These are phyloP conservation scores for Melanotaenia maccullochi DNA, from an alignment of 2,797 vertebrate genomes.

Conservation along the genomic window DNA sequence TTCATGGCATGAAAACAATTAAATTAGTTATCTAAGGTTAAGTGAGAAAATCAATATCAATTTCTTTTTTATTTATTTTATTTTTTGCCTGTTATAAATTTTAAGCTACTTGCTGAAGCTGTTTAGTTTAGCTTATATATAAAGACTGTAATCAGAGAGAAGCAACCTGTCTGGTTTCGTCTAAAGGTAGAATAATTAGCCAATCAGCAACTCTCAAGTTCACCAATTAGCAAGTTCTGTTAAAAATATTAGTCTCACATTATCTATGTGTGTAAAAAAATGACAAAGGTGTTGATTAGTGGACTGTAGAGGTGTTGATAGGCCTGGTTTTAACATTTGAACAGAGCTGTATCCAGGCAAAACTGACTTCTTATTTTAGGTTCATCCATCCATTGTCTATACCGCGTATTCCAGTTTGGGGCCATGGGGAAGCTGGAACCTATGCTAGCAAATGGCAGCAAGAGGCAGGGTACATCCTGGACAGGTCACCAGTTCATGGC, in stretches of 20 bases:
- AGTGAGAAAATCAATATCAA: neutral
- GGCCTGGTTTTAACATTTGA: slow-evolving; percentile 10
- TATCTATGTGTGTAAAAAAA: slow-evolving; percentile 8
- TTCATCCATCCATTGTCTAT: no score
- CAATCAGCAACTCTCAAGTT: neutral
- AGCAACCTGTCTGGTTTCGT: neutral
- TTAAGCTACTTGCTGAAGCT: neutral
- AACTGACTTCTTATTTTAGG: neutral
- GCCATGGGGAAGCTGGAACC: no score
- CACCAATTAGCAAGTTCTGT: neutral
- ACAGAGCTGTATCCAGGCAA: slow-evolving; percentile 9
- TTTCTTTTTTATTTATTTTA: neutral
- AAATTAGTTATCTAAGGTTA: neutral
- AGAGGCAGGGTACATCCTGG: no score
- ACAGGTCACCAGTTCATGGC: no score
- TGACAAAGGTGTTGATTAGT: slow-evolving; percentile 4
- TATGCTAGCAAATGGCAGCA: no score
- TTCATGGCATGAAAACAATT: neutral
- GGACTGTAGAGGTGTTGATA: slow-evolving; percentile 8
- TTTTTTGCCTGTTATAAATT: neutral
- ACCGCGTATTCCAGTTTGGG: no score
- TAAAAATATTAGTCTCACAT: neutral
- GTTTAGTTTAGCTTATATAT: neutral
- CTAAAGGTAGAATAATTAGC: neutral
- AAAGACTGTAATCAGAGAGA: neutral